These are phyloP conservation scores for Mongoloraphidia duomilia DNA, from an alignment of 2,888 invertebrate genomes.

Conservation along the genomic window DNA sequence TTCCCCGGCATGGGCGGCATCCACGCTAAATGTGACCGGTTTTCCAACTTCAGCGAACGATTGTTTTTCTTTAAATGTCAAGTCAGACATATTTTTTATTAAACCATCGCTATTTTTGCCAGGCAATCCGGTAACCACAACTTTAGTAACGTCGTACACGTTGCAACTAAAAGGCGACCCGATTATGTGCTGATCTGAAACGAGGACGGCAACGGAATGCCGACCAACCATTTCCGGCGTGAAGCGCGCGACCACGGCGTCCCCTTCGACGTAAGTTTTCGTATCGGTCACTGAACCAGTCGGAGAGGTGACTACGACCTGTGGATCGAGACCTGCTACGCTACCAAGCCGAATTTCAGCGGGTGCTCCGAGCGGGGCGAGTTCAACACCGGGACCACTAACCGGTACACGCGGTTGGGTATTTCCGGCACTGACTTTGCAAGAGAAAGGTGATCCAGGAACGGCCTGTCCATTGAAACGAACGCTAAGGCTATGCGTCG, in stretches of 20 bases:
- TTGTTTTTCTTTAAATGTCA: slow-evolving; percentile 29
- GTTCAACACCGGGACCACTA: slow-evolving; percentile 50
- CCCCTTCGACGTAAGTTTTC: slow-evolving; percentile 48
- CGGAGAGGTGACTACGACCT: slow-evolving; percentile 65
- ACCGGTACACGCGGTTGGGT: slow-evolving; percentile 46
- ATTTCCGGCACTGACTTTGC: slow-evolving; percentile 55
- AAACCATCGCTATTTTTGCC: slow-evolving; percentile 23
- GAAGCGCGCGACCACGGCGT: slow-evolving; percentile 64
- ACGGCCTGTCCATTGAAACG: slow-evolving; percentile 63
- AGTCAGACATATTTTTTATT: slow-evolving; percentile 21
- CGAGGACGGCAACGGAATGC: slow-evolving; percentile 67
- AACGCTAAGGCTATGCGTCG: slow-evolving; percentile 81
- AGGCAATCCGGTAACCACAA: slow-evolving; percentile 49
- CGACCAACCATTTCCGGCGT: slow-evolving; percentile 77
- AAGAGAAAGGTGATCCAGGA: slow-evolving; percentile 88
- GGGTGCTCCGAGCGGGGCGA: slow-evolving; percentile 49
- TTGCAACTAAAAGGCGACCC: slow-evolving; percentile 91
- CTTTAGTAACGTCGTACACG: slow-evolving; percentile 81
- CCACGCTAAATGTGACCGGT: slow-evolving; percentile 83
- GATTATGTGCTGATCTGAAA: slow-evolving; percentile 71
- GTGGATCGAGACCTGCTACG: slow-evolving; percentile 45
- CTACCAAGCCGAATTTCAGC: slow-evolving; percentile 45
- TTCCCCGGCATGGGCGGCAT: slow-evolving; percentile 89
- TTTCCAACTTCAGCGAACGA: slow-evolving; percentile 55
- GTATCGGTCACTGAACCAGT: slow-evolving; percentile 68